phyloP scores from a whole-genome alignment of 2,888 invertebrate species.

The Synergus laeviventris region DNA sequence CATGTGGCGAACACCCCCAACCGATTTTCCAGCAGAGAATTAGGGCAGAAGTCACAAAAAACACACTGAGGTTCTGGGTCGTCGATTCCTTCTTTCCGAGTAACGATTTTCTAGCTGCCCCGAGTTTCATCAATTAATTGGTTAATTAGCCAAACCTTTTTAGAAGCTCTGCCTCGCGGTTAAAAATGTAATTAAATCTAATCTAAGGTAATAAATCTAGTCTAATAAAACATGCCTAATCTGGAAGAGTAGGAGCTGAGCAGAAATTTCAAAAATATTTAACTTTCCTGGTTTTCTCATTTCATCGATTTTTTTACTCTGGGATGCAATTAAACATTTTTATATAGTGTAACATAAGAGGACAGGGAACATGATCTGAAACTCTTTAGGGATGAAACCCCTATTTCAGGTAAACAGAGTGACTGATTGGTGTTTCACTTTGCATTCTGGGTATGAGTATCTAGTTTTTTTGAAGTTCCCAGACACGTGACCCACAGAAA shows the following conservation, averaged over 20 bases:
- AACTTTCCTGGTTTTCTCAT: too few relatives aligned
- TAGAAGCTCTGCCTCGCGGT: background rate
- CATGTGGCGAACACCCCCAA: constrained; percentile 52
- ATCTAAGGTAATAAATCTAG: background rate
- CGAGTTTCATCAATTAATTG: constrained; percentile 36
- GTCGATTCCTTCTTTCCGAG: constrained; percentile 16
- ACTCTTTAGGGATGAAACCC: constrained; percentile 7
- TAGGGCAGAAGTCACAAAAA: constrained; percentile 46
- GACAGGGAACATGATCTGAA: background rate
- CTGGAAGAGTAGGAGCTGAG: too few relatives aligned
- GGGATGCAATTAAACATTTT: background rate
- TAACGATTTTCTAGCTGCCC: constrained; percentile 29
- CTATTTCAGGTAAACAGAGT: background rate
- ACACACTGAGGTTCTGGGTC: constrained; percentile 26
- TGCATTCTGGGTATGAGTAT: constrained; percentile 30
- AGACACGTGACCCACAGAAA: constrained; percentile 45
- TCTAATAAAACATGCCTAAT: background rate
- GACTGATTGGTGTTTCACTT: constrained; percentile 24
- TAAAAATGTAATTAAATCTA: background rate
- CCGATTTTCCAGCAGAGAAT: constrained; percentile 44
- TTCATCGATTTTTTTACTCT: too few relatives aligned
- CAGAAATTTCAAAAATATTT: too few relatives aligned
- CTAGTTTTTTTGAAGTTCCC: constrained; percentile 45
- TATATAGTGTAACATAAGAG: background rate
- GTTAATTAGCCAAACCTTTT: constrained; percentile 30